These are phyloP conservation scores for Patella depressa DNA, from an alignment of 2,888 invertebrate species.

Conservation along the genomic window DNA sequence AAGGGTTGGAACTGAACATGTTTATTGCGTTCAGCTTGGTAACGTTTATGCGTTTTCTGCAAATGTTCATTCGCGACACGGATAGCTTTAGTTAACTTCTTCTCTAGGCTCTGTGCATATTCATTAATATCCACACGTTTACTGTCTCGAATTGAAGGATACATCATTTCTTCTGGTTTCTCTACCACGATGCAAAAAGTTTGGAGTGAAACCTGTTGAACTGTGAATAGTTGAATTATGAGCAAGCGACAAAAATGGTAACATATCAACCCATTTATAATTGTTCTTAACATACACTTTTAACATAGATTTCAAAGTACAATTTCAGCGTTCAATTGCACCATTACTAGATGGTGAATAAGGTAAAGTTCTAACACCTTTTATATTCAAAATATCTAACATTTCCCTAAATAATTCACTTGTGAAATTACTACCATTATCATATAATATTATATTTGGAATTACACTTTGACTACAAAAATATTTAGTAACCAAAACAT, in stretches of 20 bases:
- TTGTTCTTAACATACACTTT: not conserved
- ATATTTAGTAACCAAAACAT: not conserved
- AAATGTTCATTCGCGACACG: not conserved
- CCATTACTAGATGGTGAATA: constrained; percentile 1
- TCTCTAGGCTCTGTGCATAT: not conserved
- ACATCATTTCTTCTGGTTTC: constrained; percentile 8
- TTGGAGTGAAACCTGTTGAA: constrained; percentile 5
- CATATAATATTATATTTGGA: not conserved
- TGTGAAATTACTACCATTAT: not conserved
- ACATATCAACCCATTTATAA: not conserved
- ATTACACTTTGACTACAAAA: not conserved
- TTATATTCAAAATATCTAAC: not conserved
- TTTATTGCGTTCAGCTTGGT: not conserved
- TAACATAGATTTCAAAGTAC: not conserved
- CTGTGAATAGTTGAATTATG: constrained; percentile 11
- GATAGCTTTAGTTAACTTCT: constrained; percentile 9
- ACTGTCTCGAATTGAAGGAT: not conserved
- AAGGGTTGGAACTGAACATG: not conserved
- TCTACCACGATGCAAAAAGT: not conserved
- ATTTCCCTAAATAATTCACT: not conserved
- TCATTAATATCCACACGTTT: not conserved
- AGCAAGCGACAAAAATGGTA: constrained; percentile 6
- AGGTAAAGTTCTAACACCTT: not conserved
- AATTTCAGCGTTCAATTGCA: not conserved
- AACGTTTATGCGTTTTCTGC: not conserved